Conservation (phyloP, 2,113 vertebrate genomes). For the Gavia stellata region DNA sequence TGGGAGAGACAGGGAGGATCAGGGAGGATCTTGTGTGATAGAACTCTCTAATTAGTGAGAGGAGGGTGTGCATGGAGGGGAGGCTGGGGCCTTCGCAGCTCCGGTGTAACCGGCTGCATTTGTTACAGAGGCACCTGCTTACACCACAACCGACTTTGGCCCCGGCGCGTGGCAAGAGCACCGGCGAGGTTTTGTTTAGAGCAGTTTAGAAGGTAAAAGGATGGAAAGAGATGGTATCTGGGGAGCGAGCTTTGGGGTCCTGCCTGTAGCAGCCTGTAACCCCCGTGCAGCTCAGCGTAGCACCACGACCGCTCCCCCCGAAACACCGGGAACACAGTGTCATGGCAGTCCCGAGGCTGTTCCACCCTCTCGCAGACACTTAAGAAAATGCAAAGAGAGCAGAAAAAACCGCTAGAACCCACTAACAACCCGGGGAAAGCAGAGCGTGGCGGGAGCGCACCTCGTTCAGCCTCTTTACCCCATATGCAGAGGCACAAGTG, state of each 20-base stretch:
- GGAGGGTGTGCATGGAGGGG: neutral
- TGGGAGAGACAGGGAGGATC: neutral
- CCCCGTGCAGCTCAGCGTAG: accelerated
- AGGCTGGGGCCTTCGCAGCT: neutral
- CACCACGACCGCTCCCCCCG: accelerated
- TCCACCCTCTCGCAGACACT: neutral
- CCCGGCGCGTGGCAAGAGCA: accelerated
- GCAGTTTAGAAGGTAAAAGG: neutral
- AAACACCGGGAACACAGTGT: neutral
- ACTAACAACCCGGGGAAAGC: neutral
- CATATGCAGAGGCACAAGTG: neutral
- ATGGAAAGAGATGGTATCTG: neutral
- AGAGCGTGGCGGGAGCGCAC: neutral
- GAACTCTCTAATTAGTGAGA: neutral
- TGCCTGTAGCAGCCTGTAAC: neutral
- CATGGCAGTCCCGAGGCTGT: neutral
- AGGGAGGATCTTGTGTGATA: neutral
- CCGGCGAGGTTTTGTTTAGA: neutral
- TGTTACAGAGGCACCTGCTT: neutral
- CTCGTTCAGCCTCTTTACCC: neutral
- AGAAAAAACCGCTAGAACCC: neutral
- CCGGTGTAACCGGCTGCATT: neutral
- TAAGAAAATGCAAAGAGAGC: neutral
- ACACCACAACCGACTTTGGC: neutral
- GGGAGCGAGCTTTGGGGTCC: neutral